A percentile compares a stretch with the other conserved stretches of the same genome.
These are phyloP conservation scores for Pardalotus punctatus DNA, from an alignment of 2,113 vertebrate species.

Conservation along the genomic window DNA sequence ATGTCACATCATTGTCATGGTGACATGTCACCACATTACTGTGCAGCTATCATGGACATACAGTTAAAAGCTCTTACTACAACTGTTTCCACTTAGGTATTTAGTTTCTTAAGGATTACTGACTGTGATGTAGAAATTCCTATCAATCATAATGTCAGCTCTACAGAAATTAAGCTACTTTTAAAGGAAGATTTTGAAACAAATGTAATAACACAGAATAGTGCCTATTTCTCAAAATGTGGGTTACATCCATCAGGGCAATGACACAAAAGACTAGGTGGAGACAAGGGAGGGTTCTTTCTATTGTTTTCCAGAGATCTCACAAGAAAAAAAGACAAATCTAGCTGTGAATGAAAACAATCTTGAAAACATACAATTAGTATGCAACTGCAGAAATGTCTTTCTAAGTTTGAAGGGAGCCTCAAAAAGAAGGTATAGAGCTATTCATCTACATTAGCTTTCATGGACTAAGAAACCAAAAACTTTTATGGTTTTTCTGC, in stretches of 20 bases:
- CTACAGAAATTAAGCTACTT: slow-evolving; percentile 58
- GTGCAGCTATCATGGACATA: slow-evolving; percentile 12
- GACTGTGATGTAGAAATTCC: slow-evolving; percentile 62
- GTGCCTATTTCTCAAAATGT: slow-evolving; percentile 43
- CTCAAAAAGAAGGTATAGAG: not conserved
- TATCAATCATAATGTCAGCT: slow-evolving; percentile 61
- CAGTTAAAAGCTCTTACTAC: slow-evolving; percentile 48
- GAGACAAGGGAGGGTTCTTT: slow-evolving; percentile 13
- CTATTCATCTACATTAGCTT: not conserved
- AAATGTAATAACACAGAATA: slow-evolving; percentile 51
- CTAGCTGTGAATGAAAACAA: not conserved
- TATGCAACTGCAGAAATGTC: not conserved
- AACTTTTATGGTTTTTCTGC: not conserved
- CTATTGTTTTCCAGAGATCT: slow-evolving; percentile 12
- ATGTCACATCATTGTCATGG: slow-evolving; percentile 59
- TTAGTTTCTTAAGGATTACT: slow-evolving; percentile 63
- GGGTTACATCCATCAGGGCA: slow-evolving; percentile 34
- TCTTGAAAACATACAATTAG: slow-evolving; percentile 4
- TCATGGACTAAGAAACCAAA: not conserved
- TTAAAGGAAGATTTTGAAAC: slow-evolving; percentile 51
- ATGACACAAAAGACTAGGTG: slow-evolving; percentile 33
- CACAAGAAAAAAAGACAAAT: not conserved
- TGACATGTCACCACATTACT: slow-evolving; percentile 46
- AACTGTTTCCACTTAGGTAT: slow-evolving; percentile 53
- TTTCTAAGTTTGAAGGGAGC: not conserved